Base-by-base conservation (phyloP, 2,113 vertebrate genomes). In the Pipra filicauda region DNA sequence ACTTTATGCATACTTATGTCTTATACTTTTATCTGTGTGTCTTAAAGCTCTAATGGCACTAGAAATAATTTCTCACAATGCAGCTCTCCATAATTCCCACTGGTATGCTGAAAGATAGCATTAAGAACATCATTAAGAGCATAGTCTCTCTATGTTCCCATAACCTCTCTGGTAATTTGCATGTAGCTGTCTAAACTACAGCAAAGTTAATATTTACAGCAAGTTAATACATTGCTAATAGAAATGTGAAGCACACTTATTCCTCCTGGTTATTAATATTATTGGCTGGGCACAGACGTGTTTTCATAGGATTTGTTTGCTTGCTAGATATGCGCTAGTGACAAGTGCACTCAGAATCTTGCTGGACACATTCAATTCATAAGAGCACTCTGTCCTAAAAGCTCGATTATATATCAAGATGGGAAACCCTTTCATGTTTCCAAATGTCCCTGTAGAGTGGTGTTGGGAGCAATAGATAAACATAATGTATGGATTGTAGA, bases 191-290 rank as follows among this genome's bases (percentile, higher is more conserved):
- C 96, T 94, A 81, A 96, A 85, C 83, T 94, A 23, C 72, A 70
- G 92, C 51, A 85, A 94, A 97, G 92, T 96, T 97, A 94, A 96
- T 96, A 97, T 97, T 98, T 97, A 97, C 94, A 95, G 85, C 51
- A 31, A 97, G 78, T 80, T 96, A 86, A 97, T 93, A 84, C 62
- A 58, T 91, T 96, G 61, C 96, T 97, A 95, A 95, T 86, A 91
- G 79, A 81, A 92, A 92, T 71, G 69, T 87, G 83, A 96, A 96
- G 80, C 54, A 57, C 46, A 57, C 41, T 96, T 96, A 87, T 66
- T 93, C 76, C 67, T 94, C 19, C 64, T 85, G 19, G 13, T 87
- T 92, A 49, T 95, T 92, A 65, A 82, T 87, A 21, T 46, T 78
- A 15, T 73, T 87, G 66, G 65, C 66, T 87, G 64, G 52, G 80